Conservation (phyloP, 2,113 vertebrate species). For the Corythornis vintsioides region DNA sequence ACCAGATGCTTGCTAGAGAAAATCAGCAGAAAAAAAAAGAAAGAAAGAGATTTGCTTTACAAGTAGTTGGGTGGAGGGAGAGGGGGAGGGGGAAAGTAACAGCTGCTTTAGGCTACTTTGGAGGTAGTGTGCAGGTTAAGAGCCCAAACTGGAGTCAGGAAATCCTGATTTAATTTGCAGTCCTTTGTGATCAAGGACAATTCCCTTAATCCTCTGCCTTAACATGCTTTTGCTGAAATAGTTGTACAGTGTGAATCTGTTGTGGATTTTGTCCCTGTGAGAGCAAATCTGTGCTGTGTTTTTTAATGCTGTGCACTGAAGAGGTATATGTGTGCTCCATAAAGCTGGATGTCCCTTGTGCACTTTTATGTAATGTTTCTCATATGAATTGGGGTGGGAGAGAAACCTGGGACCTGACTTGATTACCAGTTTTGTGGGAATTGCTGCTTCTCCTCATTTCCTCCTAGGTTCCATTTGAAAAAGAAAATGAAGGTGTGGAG, state of each 20-base stretch:
- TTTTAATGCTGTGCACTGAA: background rate
- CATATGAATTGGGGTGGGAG: background rate
- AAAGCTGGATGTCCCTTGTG: background rate
- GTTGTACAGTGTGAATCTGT: background rate
- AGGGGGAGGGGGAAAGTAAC: background rate
- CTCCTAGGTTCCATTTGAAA: slow-evolving; percentile 88
- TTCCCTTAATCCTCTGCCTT: slow-evolving; percentile 1
- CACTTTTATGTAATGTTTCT: background rate
- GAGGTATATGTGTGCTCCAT: background rate
- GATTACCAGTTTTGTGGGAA: background rate
- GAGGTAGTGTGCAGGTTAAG: background rate
- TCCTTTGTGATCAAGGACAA: slow-evolving; percentile 2
- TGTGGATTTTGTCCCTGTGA: background rate
- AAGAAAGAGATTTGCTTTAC: background rate
- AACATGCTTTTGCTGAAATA: background rate
- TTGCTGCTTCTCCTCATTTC: background rate
- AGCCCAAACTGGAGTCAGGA: background rate
- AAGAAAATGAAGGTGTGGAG: slow-evolving; percentile 91
- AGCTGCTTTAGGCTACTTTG: background rate
- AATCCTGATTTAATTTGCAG: background rate
- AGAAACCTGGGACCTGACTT: background rate
- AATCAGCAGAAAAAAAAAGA: background rate
- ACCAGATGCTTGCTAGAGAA: background rate
- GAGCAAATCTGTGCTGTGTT: background rate
- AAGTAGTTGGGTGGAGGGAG: background rate